Percentiles rank a stretch among this genome's conserved stretches.
phyloP scores from a whole-genome alignment of 2,888 invertebrate genomes.

The Melangyna quadrimaculata region DNA sequence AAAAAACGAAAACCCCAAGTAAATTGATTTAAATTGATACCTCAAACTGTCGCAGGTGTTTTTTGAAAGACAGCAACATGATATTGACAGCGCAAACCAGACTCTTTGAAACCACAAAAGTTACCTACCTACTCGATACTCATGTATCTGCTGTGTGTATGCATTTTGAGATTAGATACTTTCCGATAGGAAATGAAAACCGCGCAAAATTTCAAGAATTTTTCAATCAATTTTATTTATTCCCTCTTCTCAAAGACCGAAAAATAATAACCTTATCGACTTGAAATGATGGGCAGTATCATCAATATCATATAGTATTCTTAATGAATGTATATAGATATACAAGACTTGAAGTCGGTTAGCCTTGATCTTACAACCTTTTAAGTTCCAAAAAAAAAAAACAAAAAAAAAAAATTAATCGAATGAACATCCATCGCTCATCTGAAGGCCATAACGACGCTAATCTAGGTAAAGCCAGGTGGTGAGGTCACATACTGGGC shows the following conservation, averaged over 20 bases:
- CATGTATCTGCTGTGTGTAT: background rate
- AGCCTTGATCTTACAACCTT: constrained; percentile 27
- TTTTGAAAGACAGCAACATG: constrained; percentile 43
- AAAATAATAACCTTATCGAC: background rate
- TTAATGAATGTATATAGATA: background rate
- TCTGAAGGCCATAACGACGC: constrained; percentile 27
- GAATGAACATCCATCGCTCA: constrained; percentile 56
- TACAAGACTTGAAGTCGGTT: background rate
- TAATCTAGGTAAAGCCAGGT: constrained; percentile 2
- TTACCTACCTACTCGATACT: too few relatives aligned
- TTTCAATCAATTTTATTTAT: background rate
- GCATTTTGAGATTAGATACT: background rate
- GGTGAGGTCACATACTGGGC: constrained; percentile 33
- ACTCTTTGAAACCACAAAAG: constrained; percentile 34
- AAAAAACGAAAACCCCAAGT: background rate
- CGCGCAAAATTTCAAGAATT: constrained; percentile 27
- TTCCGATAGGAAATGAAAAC: constrained; percentile 14
- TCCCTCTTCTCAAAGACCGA: background rate
- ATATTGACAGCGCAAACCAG: background rate
- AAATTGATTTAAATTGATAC: constrained; percentile 55
- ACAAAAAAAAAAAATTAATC: constrained; percentile 10
- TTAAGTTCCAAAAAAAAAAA: background rate
- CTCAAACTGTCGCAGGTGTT: constrained; percentile 66
- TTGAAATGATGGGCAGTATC: background rate
- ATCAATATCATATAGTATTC: background rate